These are phyloP conservation scores for Pomacea maculata DNA, from an alignment of 1,140 invertebrate species.

Conservation along the genomic window DNA sequence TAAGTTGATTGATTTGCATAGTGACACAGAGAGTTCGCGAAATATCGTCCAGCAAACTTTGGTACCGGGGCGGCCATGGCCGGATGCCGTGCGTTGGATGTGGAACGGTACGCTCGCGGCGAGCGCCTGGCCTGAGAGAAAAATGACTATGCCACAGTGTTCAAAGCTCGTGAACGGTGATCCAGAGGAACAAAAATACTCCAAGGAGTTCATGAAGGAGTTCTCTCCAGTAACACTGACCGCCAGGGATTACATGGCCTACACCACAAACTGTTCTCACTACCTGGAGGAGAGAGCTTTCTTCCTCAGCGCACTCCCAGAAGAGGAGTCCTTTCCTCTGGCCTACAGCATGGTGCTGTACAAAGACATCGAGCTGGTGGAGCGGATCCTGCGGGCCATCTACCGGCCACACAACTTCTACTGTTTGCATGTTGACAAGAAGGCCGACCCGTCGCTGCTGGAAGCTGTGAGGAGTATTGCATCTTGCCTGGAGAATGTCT, in stretches of 20 bases:
- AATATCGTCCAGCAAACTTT: too few species aligned
- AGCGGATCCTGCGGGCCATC: constrained; percentile 48
- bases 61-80: too few species aligned
- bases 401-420: constrained; percentile 56
- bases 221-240: background rate
- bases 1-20: too few species aligned
- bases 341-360: constrained; percentile 56
- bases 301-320: constrained; percentile 29
- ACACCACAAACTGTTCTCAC: constrained; percentile 8
- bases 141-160: background rate
- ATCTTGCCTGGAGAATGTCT: constrained; percentile 52
- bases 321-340: constrained; percentile 46
- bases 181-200: background rate
- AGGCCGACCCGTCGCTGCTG: constrained; percentile 23
- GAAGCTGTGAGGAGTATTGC: constrained; percentile 29
- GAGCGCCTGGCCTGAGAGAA: too few species aligned
- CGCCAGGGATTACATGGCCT: background rate
- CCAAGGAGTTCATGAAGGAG: background rate
- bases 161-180: background rate
- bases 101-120: too few species aligned
- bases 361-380: constrained; percentile 53
- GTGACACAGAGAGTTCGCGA: too few species aligned
- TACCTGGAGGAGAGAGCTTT: constrained; percentile 28
- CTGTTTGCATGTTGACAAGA: constrained; percentile 53
- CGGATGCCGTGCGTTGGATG: too few species aligned